These are phyloP conservation scores for Phylloscopus whistleri DNA, from an alignment of 2,113 vertebrate species.

Conservation along the genomic window DNA sequence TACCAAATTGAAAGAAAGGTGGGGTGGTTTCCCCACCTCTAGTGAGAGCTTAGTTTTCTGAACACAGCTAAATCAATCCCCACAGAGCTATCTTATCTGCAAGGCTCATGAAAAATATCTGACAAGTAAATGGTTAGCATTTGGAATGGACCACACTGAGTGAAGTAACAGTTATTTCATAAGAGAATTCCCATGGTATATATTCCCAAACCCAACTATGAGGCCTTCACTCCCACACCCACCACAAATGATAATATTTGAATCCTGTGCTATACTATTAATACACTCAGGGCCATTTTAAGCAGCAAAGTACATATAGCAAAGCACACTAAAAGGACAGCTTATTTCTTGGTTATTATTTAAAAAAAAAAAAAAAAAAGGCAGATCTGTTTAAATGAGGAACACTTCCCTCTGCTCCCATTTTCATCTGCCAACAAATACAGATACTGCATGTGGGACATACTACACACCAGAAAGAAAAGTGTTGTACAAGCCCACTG, in stretches of 20 bases:
- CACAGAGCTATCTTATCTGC: conserved; percentile 28
- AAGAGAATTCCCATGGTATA: conserved; percentile 32
- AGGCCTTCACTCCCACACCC: conserved; percentile 16
- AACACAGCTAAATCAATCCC: background rate
- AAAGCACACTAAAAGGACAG: background rate
- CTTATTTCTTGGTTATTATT: background rate
- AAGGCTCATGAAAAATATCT: conserved; percentile 26
- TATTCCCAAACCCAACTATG: background rate
- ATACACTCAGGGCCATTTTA: background rate
- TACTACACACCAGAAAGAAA: background rate
- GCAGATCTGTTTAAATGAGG: background rate
- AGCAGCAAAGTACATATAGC: background rate
- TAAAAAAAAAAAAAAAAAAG: background rate
- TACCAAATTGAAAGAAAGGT: conserved; percentile 8
- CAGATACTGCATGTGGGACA: background rate
- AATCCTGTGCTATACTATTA: background rate
- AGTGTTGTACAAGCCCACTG: background rate
- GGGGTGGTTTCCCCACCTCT: background rate
- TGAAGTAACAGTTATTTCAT: conserved; percentile 32
- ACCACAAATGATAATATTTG: background rate
- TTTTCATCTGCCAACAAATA: conserved; percentile 14
- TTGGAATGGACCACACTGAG: conserved; percentile 39
- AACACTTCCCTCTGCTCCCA: conserved; percentile 9
- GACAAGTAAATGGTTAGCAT: conserved; percentile 30
- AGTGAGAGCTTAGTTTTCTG: background rate